These are phyloP conservation scores for Catalaphyllia jardinei DNA, from an alignment of 64 coral and sea anemone genomes.

Conservation along the genomic window DNA sequence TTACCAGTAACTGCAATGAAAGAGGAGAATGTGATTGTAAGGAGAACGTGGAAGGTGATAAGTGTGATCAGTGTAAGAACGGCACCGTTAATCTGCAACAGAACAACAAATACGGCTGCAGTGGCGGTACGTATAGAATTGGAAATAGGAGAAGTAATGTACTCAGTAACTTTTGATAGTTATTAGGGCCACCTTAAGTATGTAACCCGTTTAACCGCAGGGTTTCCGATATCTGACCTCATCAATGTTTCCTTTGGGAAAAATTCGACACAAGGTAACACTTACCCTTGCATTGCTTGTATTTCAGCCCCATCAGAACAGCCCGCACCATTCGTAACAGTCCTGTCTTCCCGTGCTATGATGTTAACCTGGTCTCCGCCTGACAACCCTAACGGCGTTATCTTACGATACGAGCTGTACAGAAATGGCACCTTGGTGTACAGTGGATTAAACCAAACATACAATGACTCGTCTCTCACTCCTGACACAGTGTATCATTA, in stretches of 20 bases:
- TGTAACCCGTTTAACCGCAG: no score
- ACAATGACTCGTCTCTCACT: conserved; percentile 77
- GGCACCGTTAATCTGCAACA: conserved; percentile 68
- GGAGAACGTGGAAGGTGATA: conserved; percentile 71
- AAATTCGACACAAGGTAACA: no score
- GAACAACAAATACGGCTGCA: conserved; percentile 83
- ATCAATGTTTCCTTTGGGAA: no score
- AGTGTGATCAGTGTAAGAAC: conserved; percentile 82
- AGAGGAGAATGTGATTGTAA: conserved; percentile 79
- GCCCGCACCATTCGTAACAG: conserved; percentile 61
- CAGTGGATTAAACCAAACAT: conserved; percentile 43
- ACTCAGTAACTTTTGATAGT: no score
- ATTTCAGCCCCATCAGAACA: conserved; percentile 84
- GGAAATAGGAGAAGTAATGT: no score
- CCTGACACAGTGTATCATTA: conserved; percentile 82
- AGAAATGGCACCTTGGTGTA: conserved; percentile 78
- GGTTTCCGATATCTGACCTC: no score
- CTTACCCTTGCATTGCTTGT: background rate
- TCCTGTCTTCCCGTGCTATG: conserved; percentile 65
- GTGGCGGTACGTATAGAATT: conserved; percentile 61
- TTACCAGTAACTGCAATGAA: conserved; percentile 40
- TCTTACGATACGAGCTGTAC: conserved; percentile 88
- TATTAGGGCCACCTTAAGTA: no score
- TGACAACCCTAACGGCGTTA: conserved; percentile 87
- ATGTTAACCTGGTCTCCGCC: conserved; percentile 75